Conservation (phyloP, 1,140 invertebrate genomes). For the Apolygus lucorum region DNA sequence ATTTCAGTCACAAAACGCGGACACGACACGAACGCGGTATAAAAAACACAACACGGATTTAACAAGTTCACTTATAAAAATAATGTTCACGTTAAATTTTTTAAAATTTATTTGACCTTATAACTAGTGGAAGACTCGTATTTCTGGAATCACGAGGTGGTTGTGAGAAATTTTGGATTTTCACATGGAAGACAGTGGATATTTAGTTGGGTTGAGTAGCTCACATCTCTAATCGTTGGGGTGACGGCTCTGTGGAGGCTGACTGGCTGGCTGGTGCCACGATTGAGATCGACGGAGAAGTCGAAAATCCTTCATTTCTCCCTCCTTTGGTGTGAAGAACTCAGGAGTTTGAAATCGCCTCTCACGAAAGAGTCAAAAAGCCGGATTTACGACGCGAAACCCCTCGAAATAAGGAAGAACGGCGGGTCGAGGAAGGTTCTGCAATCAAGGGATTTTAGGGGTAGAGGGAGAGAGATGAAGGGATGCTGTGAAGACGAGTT, state of each 20-base stretch:
- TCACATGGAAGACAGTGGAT: conserved; percentile 24
- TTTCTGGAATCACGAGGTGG: neutral
- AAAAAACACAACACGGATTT: neutral
- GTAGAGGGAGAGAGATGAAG: conserved; percentile 19
- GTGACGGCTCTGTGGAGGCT: neutral
- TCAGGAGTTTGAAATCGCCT: no score
- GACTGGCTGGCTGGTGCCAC: no score
- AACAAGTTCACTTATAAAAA: no score
- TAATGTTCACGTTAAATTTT: no score
- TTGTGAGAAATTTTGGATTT: neutral
- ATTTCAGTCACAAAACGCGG: no score
- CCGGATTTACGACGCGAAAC: neutral
- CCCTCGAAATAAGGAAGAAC: neutral
- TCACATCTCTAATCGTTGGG: conserved; percentile 4
- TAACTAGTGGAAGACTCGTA: conserved; percentile 18
- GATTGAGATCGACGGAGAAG: no score
- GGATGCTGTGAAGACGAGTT: neutral
- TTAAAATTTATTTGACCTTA: neutral
- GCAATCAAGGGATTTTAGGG: conserved; percentile 9
- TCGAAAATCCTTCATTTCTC: no score
- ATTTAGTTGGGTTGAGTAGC: neutral
- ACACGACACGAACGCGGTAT: neutral
- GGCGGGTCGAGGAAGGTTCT: neutral
- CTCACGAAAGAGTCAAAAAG: no score
- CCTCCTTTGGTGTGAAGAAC: no score